Evolutionary conservation across 2,113 vertebrate species (phyloP), one percentile per base, ranked within the genome.

Genomic region (Amphiprion ocellaris): DNA sequence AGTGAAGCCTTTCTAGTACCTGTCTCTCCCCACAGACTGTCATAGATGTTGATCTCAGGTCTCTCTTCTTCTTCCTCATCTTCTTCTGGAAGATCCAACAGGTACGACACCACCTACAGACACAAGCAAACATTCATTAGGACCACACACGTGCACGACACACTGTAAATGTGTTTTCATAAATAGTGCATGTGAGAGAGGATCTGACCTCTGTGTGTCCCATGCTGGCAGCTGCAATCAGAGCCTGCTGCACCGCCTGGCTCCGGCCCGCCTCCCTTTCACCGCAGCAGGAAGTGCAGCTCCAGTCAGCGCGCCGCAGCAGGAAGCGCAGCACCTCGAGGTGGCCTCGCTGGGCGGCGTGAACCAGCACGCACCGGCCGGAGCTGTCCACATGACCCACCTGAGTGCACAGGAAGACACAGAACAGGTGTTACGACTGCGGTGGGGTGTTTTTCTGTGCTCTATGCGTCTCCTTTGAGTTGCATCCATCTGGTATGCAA

Each of bases 11-110:
- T 26, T 26, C 26, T 26, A 6, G 83, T 95, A 99, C 98, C 98
- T 92, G 98, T 99, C 88, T 99, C 98, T 88, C 98, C 97, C 98
- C 97, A 99, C 2, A 99, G 95, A 74, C 96, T 97, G 94, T 99
- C 98, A 74, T 95, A 95, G 82, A 93, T 97, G 94, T 99, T 98
- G 91, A 99, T 97, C 84, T 99, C 97, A 17, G 97, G 96, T 84
- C 96, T 94, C 76, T 98, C 96, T 78, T 97, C 97, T 85, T 97
- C 97, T 53, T 97, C 95, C 87, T 97, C 96, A 6, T 97, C 97
- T 90, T 98, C 97, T 89, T 97, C 97, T 72, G 97, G 96, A 63
- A 97, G 96, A 94, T 98, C 97, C 82, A 99, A 94, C 69, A 99
- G 94, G 92, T 98, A 98, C 65, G 96, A 97, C 68, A 97, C 96